Base-by-base conservation (phyloP, 2,797 vertebrate species). In the Poecilia velifera region DNA sequence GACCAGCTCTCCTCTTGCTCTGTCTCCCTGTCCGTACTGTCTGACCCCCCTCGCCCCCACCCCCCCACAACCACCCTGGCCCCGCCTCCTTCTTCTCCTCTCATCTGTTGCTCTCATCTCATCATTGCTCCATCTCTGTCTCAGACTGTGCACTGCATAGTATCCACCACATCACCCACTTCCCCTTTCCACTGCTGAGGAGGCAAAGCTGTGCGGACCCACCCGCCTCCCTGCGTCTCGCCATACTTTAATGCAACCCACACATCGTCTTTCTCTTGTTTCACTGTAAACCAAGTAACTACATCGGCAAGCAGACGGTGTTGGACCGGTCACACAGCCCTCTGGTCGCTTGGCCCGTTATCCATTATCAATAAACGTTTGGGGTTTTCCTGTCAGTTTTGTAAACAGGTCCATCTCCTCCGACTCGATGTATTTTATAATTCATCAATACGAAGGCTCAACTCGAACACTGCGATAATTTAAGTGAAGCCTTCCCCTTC, bases 161-260 rank as follows among this genome's bases (percentile, higher is more conserved):
- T 77, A 85, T 92, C 90, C 91, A 94, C 94, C 90, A 89, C 94
- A 92, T 89, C 92, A 88, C 91, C 94, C 94, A 94, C 94, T 95
- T 96, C 95, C 94, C 93, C 90, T 93, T 94, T 94, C 76, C 79
- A 88, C 76, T 94, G 92, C 94, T 93, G 93, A 93, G 89, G 88
- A 88, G 89, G 93, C 92, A 87, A 88, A 91, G 91, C 85, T 86
- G 80, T 51, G n/a, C 39, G 28, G 83, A 87, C 88, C 91, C 83
- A 89, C 90, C 91, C 88, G 73, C 82, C 82, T 80, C 68, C 66
- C 84, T 41, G 53, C 79, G 83, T 87, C 84, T 86, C 59, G 34
- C 77, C 84, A 83, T 87, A 82, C 78, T 83, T 81, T 80, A 82
- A 76, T 78, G 74, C 85, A 90, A 90, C 79, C 85, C 79, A 87